Evolutionary conservation across 2,113 vertebrate genomes (phyloP), one percentile per base, ranked within the genome.

Genomic region (Balaenoptera acutorostrata): DNA sequence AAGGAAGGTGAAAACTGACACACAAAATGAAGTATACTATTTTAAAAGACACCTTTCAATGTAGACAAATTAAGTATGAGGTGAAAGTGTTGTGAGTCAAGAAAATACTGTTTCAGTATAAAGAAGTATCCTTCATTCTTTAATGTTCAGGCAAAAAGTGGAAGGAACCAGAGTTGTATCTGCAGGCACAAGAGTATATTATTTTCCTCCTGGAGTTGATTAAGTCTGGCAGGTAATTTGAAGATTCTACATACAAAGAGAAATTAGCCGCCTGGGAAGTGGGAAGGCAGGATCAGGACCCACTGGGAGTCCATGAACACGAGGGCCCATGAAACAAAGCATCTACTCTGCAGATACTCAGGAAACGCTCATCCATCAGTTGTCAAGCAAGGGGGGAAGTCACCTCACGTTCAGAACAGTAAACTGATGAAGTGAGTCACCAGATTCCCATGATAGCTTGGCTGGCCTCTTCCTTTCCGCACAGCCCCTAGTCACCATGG

Each of bases 381-480:
- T 98, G 94, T 97, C 97, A 98, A 88, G 88, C 84, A 74, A 93
- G 90, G 92, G 68, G 92, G 95, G 94, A 96, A 96, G 96, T 94
- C 97, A 91, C 94, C 94, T 97, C 91, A 96, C 85, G 93, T 90
- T 85, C 93, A 94, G 95, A 96, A 90, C 41, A 94, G 96, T 96
- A 82, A 97, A 96, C 91, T 96, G 95, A 96, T 89, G 63, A 88
- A 96, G 93, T 98, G 97, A 97, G 96, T 98, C 97, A 97, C 94
- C 39, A 69, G 92, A 94, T 96, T 97, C 95, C 94, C 95, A 94
- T 94, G 98, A 92, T 21, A 93, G 81, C 46, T 33, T 90, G 61
- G 41, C 88, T 52, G 57, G 94, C 63, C 92, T 94, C 95, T 97
- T 96, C 92, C 95, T 97, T 86, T 92, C 90, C 68, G 55, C 8